Conservation (phyloP, 2,888 invertebrate genomes). For the Pachliopta kotzebuea region DNA sequence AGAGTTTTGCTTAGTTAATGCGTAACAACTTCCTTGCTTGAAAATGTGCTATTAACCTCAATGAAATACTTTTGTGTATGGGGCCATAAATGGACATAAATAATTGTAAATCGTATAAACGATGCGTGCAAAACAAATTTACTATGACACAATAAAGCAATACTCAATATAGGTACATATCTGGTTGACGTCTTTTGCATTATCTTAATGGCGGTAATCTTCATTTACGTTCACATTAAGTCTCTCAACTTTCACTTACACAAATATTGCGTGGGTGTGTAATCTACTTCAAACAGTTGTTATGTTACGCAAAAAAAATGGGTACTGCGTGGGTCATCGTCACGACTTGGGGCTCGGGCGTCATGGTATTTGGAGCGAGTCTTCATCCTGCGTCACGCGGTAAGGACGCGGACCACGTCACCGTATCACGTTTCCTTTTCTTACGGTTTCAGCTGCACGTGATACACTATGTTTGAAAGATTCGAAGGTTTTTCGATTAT, state of each 20-base stretch:
- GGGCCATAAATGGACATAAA: no score
- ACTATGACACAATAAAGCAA: constrained; percentile 1
- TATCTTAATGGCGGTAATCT: constrained; percentile 25
- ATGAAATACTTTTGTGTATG: no score
- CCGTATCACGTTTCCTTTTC: constrained; percentile 34
- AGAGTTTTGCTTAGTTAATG: no score
- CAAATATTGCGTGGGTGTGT: constrained; percentile 4
- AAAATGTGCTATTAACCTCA: no score
- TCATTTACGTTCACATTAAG: constrained; percentile 21
- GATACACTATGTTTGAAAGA: constrained; percentile 3
- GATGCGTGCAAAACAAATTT: neutral
- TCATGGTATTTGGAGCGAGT: constrained; percentile 33
- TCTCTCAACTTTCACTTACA: constrained; percentile 22
- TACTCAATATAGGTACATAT: neutral
- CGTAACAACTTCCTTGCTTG: no score
- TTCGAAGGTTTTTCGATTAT: neutral
- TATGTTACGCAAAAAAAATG: neutral
- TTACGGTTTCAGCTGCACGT: constrained; percentile 24
- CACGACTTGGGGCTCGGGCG: constrained; percentile 4
- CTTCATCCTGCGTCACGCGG: constrained; percentile 52
- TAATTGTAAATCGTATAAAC: neutral
- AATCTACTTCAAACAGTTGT: neutral
- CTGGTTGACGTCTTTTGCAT: constrained; percentile 25
- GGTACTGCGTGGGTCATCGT: neutral
- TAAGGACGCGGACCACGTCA: constrained; percentile 40